Base-by-base conservation (phyloP, 2,888 invertebrate species). In the Pheosia tremula region DNA sequence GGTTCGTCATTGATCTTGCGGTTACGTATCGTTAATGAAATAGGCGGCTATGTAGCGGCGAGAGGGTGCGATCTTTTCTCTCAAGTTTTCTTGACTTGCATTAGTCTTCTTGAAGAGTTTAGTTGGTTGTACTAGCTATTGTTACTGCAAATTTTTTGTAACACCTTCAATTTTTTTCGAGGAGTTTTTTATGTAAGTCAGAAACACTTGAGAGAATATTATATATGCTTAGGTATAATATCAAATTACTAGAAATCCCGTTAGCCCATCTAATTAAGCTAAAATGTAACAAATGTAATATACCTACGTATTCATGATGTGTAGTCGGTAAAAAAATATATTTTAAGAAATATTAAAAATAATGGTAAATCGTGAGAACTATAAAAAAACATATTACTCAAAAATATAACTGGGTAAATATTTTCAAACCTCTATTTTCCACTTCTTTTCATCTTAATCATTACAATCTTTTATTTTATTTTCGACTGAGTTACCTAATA, bases 1-100 rank as follows among this genome's bases (percentile, higher is more conserved):
- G 62, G 72, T 75, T 74, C 58, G 65, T 43, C 64, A 62, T 74
- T 68, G 75, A 75, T 75, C 67, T 74, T 49, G 61, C 55, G 57
- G 56, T 56, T 59, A 69, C 43, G 56, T 8, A 49, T 24, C 11
- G 41, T 43, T 70, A 66, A 69, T 69, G 53, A 61, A 66, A 59
- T 63, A 61, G 58, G 45, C 37, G 13, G 37, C 4, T 11, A 53
- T 53, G 53, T 37, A 37, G 37, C 37, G 37, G 53, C 37, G 11
- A 11, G 37, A 50, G 3, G 13, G 8, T 50, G n/a, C 24, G 47
- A 47, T 47, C 11, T 47, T 47, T 47, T 47, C n/a, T 11, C 47
- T n/a, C 4, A n/a, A 11, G 47, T 24, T 7, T 24, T 7, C 24
- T n/a, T n/a, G n/a, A n/a, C n/a, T n/a, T n/a, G n/a, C n/a, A n/a